These are phyloP conservation scores for Paratrypauchen microcephalus DNA, from an alignment of 2,797 vertebrate genomes.

Conservation along the genomic window DNA sequence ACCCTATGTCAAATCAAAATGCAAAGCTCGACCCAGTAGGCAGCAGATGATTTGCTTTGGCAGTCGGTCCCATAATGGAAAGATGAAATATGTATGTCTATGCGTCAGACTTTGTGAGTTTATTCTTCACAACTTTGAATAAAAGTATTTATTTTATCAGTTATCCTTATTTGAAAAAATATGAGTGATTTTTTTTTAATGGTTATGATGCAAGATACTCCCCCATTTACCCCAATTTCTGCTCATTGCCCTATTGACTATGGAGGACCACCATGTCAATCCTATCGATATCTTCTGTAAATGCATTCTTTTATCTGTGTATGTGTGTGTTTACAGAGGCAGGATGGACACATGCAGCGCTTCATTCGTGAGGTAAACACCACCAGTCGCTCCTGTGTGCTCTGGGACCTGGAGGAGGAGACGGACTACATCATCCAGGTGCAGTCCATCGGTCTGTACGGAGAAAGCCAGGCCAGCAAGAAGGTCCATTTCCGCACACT, in stretches of 20 bases:
- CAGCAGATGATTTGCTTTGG: not conserved
- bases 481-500: conserved; percentile 92
- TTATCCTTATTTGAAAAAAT: no score
- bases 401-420: conserved; percentile 96
- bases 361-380: conserved; percentile 98
- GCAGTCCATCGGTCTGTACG: conserved; percentile 91
- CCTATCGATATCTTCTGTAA: not conserved
- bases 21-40: not conserved
- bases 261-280: not conserved
- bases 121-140: not conserved
- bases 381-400: conserved; percentile 91
- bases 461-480: conserved; percentile 93
- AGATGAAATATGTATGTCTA: not conserved
- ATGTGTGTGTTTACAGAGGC: conserved; percentile 76
- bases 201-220: no score
- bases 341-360: conserved; percentile 92
- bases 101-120: not conserved
- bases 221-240: not conserved
- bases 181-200: no score
- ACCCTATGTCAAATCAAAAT: not conserved
- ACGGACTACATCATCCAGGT: conserved; percentile 95
- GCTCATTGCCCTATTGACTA: not conserved
- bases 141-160: not conserved
- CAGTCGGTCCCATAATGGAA: not conserved
- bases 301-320: not conserved